Evolutionary conservation across 2,113 vertebrate species (phyloP), one percentile per base, ranked within the genome.

Genomic region (Mirza zaza): DNA sequence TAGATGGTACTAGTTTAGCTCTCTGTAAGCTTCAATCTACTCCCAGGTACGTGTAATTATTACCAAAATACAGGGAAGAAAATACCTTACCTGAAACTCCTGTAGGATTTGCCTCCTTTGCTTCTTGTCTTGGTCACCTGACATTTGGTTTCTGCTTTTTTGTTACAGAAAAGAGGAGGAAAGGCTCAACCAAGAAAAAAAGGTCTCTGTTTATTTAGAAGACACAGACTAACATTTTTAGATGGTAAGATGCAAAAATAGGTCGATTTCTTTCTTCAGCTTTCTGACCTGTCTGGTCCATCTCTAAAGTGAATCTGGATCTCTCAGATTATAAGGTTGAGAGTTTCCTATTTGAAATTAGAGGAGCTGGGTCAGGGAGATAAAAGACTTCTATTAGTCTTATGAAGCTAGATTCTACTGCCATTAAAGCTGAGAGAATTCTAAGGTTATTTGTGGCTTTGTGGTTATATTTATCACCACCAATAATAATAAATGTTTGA

Each of bases 161-260:
- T 67, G 80, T 87, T 94, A 87, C 91, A 98, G 98, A 34, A 97
- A 94, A 90, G 98, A 99, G 97, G 98, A 98, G 84, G 98, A 98
- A 96, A 98, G 34, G 8, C 97, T 98, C 97, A 98, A 97, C 87
- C 95, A 97, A 68, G 98, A 97, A 15, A 95, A 96, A 91, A 98
- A 97, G 36, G 95, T 95, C 32, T 86, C 82, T 32, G 6, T 94
- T 73, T 96, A 95, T 8, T 8, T 97, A 42, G 98, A 98, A 95
- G 95, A 94, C n/a, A 95, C 80, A 65, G 97, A 98, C 63, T 98
- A 96, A 94, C 42, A 65, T 12, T 42, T 18, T 42, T 77, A 73
- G 29, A 92, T 6, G 94, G 97, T 97, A 79, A 95, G 93, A 36
- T 5, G 70, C 45, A 39, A 29, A 83, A 45, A 8, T 15, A 87